Percentiles rank a stretch among this genome's conserved stretches.
These are phyloP conservation scores for Lophura nycthemera DNA, from an alignment of 2,113 vertebrate species.

Conservation along the genomic window DNA sequence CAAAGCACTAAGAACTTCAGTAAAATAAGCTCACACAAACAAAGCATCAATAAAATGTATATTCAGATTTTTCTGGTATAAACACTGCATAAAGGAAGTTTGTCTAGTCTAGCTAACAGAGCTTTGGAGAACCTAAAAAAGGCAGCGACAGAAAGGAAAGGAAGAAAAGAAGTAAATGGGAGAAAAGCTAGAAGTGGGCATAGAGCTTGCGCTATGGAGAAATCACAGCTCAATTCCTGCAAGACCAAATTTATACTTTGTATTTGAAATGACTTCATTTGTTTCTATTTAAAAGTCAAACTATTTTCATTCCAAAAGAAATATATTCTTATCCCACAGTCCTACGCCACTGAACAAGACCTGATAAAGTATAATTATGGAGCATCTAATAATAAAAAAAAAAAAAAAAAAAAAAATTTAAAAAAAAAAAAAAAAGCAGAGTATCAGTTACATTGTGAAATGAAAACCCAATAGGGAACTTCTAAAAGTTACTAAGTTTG, in stretches of 20 bases:
- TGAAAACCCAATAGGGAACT: background rate
- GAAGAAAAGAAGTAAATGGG: background rate
- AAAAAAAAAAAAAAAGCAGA: no score
- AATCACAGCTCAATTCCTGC: background rate
- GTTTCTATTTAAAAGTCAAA: background rate
- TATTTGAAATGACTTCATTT: background rate
- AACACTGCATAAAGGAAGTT: background rate
- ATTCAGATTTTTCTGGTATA: background rate
- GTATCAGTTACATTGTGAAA: background rate
- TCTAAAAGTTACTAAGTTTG: background rate
- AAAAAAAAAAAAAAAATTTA: background rate
- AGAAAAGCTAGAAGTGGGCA: background rate
- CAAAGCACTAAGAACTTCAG: background rate
- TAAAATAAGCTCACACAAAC: background rate
- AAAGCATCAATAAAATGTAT: background rate
- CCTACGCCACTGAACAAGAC: background rate
- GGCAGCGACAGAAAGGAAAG: background rate
- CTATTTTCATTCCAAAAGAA: background rate
- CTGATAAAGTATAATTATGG: background rate
- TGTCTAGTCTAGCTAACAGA: background rate
- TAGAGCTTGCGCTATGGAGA: background rate
- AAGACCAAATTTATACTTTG: background rate
- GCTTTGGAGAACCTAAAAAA: background rate
- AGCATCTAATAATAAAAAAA: background rate
- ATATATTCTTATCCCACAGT: background rate